Evolutionary conservation across 2,888 invertebrate genomes (phyloP).

Genomic region (Boloria selene): DNA sequence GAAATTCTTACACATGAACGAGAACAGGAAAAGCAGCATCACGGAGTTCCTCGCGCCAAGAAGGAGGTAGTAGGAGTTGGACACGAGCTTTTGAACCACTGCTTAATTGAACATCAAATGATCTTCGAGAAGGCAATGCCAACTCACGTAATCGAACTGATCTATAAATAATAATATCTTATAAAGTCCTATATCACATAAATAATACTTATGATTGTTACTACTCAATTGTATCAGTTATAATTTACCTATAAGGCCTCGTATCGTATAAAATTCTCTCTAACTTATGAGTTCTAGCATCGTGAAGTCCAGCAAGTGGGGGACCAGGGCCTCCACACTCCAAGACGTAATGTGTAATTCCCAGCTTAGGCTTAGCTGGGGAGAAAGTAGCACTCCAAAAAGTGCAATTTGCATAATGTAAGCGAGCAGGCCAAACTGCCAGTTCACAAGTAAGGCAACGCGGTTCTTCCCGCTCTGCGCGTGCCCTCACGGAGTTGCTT

Average conservation of each 20-base stretch:
- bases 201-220: background rate
- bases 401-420: slow-evolving; percentile 92
- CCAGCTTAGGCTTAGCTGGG: slow-evolving; percentile 71
- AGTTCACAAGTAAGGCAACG: slow-evolving; percentile 94
- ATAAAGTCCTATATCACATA: background rate
- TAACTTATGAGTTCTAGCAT: slow-evolving; percentile 88
- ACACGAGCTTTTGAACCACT: slow-evolving; percentile 94
- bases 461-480: slow-evolving; percentile 85
- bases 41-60: slow-evolving; percentile 91
- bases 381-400: slow-evolving; percentile 91
- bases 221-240: background rate
- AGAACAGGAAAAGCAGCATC: slow-evolving; percentile 94
- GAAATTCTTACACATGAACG: slow-evolving; percentile 88
- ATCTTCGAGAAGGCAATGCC: slow-evolving; percentile 91
- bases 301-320: slow-evolving; percentile 91
- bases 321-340: slow-evolving; percentile 96
- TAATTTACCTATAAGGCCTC: slow-evolving; percentile 82
- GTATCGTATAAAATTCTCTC: slow-evolving; percentile 90
- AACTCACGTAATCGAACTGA: slow-evolving; percentile 87
- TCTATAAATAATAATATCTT: slow-evolving; percentile 53
- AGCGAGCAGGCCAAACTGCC: slow-evolving; percentile 89
- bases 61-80: slow-evolving; percentile 93
- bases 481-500: slow-evolving; percentile 72
- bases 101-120: slow-evolving; percentile 92
- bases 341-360: slow-evolving; percentile 87